Percentiles rank a stretch among this genome's conserved stretches.
Conservation (phyloP, 2,113 vertebrate species). For the Ammodytes marinus region DNA sequence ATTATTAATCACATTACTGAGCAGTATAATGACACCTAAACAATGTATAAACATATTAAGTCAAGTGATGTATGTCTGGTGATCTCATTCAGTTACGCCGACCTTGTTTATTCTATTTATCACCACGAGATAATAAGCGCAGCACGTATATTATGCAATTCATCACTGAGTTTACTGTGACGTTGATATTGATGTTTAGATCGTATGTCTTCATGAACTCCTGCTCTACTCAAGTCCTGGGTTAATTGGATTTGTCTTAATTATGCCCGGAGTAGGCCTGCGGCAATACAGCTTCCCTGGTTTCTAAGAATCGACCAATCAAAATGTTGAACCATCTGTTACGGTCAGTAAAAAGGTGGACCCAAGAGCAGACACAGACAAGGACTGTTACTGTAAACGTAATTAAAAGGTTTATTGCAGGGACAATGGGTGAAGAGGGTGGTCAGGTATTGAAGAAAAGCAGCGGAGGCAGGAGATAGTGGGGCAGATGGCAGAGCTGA, state of each 20-base stretch:
- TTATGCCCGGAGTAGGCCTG: conserved; percentile 4
- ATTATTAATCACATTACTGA: conserved; percentile 60
- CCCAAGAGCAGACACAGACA: no score
- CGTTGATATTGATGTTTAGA: conserved; percentile 25
- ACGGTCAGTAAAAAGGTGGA: no score
- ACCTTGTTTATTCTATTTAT: conserved; percentile 63
- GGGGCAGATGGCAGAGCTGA: no score
- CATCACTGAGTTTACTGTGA: conserved; percentile 44
- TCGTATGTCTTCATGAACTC: conserved; percentile 7
- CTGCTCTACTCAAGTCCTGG: background rate
- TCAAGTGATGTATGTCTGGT: conserved; percentile 44
- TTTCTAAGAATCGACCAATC: background rate
- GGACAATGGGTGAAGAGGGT: no score
- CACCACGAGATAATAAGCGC: conserved; percentile 44
- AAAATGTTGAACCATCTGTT: background rate
- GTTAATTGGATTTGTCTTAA: conserved; percentile 19
- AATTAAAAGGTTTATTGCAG: no score
- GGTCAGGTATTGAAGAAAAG: no score
- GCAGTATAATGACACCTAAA: conserved; percentile 45
- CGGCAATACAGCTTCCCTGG: background rate
- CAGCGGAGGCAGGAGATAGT: no score
- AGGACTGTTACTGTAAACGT: no score
- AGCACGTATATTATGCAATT: conserved; percentile 55
- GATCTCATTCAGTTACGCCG: conserved; percentile 33
- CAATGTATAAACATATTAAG: conserved; percentile 43